Base-by-base conservation (phyloP, 2,888 invertebrate genomes). In the Eupithecia centaureata region DNA sequence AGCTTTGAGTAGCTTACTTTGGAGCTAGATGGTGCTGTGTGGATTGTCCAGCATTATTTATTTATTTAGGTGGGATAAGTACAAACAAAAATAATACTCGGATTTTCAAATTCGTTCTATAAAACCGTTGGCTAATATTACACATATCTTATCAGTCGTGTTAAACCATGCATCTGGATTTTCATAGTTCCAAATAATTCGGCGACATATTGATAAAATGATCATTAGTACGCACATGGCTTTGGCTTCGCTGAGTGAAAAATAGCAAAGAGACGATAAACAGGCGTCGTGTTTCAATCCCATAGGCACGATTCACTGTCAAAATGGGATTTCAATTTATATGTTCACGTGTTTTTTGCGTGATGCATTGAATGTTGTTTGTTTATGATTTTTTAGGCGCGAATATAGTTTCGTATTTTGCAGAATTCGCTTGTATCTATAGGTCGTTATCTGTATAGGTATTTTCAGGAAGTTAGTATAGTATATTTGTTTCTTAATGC, bases 251-350 rank as follows among this genome's bases (percentile, higher is more conserved):
- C 63, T 58, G 52, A 70, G 69, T 71, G 72, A 65, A 68, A 77
- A 76, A 71, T 74, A 57, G 72, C 73, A 62, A 73, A 62, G 22
- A 52, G 52, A 63, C 27, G 67, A 67, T 71, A 61, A 67, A 61
- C n/a, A 47, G 69, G 77, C 65, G 63, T 82, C 74, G 67, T 57
- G 72, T 82, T 77, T 73, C 80, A 74, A 59, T 65, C 47, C 47
- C 64, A 35, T 42, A 28, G 42, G 42, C 18, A 18, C 10, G 7
- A 42, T 38, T 38, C 47, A 57, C 63, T 56, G 59, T 72, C 57
- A 56, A 35, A 54, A 22, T 58, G 28, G 28, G 56, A 65, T 72
- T 54, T 32, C 12, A 22, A 54, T 65, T 65, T 60, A 18, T 32
- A 35, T 63, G 63, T 71, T 33, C 71, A 66, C 64, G 62, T 67